These are phyloP conservation scores for Timandra comae DNA, from an alignment of 2,888 invertebrate species.

Conservation along the genomic window DNA sequence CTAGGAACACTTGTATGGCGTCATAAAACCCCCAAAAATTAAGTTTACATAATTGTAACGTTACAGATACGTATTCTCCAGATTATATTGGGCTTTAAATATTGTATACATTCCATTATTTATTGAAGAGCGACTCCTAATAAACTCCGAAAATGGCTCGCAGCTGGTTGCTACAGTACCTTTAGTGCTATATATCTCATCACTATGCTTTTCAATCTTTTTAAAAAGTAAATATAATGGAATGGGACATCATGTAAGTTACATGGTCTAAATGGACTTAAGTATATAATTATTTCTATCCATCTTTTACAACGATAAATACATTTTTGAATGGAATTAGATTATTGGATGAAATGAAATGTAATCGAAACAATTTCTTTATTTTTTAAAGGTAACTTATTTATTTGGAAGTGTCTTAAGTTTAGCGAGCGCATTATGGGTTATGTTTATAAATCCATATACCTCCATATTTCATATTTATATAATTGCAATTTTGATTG, in stretches of 20 bases:
- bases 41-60: too few relatives aligned
- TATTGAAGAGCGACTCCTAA: conserved; percentile 81
- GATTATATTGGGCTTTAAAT: conserved; percentile 90
- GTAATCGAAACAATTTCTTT: too few relatives aligned
- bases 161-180: conserved; percentile 88
- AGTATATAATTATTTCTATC: too few relatives aligned
- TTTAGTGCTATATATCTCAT: conserved; percentile 84
- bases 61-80: conserved; percentile 89
- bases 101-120: conserved; percentile 93
- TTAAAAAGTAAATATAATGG: conserved; percentile 81
- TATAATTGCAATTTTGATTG: conserved; percentile 76
- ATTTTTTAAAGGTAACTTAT: too few relatives aligned
- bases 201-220: conserved; percentile 85
- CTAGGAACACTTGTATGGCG: too few relatives aligned
- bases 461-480: conserved; percentile 73
- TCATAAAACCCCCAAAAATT: too few relatives aligned
- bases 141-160: conserved; percentile 72
- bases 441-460: conserved; percentile 69
- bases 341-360: too few relatives aligned
- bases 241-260: conserved; percentile 82
- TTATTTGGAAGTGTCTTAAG: conserved; percentile 79
- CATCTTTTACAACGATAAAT: too few relatives aligned
- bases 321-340: too few relatives aligned
- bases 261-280: too few relatives aligned
- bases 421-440: conserved; percentile 79